A percentile compares a stretch with the other conserved stretches of the same genome.
phyloP scores from a whole-genome alignment of 2,797 vertebrate genomes.

The Cephalopachus bancanus region DNA sequence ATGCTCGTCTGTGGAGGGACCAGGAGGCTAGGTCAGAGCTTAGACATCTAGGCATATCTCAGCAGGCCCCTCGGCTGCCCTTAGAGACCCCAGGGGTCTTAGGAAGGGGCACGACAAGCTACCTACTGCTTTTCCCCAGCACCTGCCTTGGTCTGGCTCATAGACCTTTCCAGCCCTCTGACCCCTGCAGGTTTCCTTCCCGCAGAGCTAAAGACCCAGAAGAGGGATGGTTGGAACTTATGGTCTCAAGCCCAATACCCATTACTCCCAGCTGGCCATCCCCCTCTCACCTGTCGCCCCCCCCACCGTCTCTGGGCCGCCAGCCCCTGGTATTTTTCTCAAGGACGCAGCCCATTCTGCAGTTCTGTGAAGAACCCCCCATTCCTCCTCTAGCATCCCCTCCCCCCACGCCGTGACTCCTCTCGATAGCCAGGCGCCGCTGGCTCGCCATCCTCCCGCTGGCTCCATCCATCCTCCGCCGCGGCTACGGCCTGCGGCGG shows the following conservation, averaged over 20 bases:
- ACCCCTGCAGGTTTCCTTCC: neutral
- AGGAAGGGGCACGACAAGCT: neutral
- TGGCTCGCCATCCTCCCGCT: neutral
- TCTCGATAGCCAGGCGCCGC: neutral
- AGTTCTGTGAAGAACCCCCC: constrained; percentile 1
- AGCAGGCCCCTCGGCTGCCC: neutral
- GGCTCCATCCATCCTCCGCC: neutral
- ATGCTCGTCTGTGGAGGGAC: constrained; percentile 94
- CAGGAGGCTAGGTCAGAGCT: constrained; percentile 37
- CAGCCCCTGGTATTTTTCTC: constrained; percentile 14
- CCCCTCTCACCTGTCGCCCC: constrained; percentile 57
- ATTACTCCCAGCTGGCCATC: neutral
- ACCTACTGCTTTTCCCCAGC: neutral
- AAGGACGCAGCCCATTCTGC: constrained; percentile 77
- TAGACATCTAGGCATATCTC: neutral
- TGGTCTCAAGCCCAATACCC: constrained; percentile 40
- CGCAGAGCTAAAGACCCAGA: neutral
- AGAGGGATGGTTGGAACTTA: neutral
- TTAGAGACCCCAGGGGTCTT: neutral
- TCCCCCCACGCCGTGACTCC: neutral
- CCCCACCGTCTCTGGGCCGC: constrained; percentile 25
- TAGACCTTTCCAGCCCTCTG: neutral
- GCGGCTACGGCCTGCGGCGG: constrained; percentile 39
- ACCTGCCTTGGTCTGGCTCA: neutral
- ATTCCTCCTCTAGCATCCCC: neutral